Evolutionary conservation across 2,113 vertebrate genomes (phyloP), one percentile per base, ranked within the genome.

Genomic region (Nothobranchius kuhntae): DNA sequence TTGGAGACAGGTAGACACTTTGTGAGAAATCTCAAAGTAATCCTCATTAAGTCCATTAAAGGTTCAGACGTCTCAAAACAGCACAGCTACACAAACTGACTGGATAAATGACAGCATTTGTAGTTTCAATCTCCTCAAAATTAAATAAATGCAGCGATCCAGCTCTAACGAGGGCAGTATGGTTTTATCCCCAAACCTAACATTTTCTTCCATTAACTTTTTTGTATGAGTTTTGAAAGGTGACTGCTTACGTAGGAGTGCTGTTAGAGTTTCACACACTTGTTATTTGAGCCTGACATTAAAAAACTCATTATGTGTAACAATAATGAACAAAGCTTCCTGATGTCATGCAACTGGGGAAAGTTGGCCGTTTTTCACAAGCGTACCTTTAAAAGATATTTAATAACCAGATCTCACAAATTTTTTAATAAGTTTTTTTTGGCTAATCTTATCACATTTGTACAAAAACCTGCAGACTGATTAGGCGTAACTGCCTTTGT

Each of bases 101-200:
- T 15, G 13, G 7, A 1, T 14, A 40, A 40, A 40, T 40, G 38
- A 40, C 6, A 40, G 7, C 9, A 9, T 9, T 40, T 7, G 9
- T 40, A 40, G 4, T 30, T 30, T 40, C 9, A 40, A 40, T 40
- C 9, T 9, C 53, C 6, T 36, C 57, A 9, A 8, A 40, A 40
- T 21, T 21, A 40, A 7, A 7, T 14, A 74, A 55, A 70, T 54
- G 67, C 13, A n/a, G 21, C 13, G 75, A 48, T 48, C 42, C 47
- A 61, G 21, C 42, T 56, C n/a, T 14, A 24, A 65, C 68, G 68
- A 65, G 61, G 75, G 87, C 78, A 81, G 81, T 65, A 77, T 82
- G 77, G 82, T 63, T 71, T 89, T 91, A 89, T 89, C 88, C 73
- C 79, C 73, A 81, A 86, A 87, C 74, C 78, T 81, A 74, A 81